Base-by-base conservation (phyloP, 2,888 invertebrate species). In the Trilocha varians region DNA sequence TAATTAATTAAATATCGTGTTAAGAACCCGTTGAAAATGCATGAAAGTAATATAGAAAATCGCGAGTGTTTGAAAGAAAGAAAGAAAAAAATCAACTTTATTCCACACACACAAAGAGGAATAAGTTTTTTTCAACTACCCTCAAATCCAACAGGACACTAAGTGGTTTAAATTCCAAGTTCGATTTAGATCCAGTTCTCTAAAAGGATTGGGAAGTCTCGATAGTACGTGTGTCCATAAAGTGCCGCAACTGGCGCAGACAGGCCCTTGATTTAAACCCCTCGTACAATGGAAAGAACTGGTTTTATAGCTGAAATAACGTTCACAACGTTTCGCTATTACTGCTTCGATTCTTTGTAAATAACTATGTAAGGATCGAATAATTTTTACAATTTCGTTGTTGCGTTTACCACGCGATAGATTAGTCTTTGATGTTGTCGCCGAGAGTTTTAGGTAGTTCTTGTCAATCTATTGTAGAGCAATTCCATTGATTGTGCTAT, bases 221-320 rank as follows among this genome's bases (percentile, higher is more conserved):
- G 46, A 40, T 43, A 43, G 39, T 25, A 25, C 25, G 25, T 25
- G 25, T 25, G 25, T 25, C 25, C 25, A 25, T 25, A 25, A 25
- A 25, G 25, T 25, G 8, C 25, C 44, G 48, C 49, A 51, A 46
- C 48, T 61, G 63, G 42, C 43, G 40, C 44, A 42, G 64, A 61
- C 61, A 56, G 52, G 46, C 38, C 38, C 44, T 51, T 63, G 62
- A 63, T 63, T 61, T 63, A 61, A 55, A 42, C 52, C 49, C 48
- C 51, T 49, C 42, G 50, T 49, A 46, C 50, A 50, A 55, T 59
- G 55, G 52, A 53, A 58, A 56, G 52, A 49, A 46, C 53, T 44
- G 50, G 42, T 57, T 62, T 54, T 62, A 62, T 58, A 32, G 55
- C 57, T 14, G 40, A 46, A 48, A 46, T 57, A 48, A 53, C 48